These are phyloP conservation scores for Campoletis raptor DNA, from an alignment of 2,888 invertebrate species.

Conservation along the genomic window DNA sequence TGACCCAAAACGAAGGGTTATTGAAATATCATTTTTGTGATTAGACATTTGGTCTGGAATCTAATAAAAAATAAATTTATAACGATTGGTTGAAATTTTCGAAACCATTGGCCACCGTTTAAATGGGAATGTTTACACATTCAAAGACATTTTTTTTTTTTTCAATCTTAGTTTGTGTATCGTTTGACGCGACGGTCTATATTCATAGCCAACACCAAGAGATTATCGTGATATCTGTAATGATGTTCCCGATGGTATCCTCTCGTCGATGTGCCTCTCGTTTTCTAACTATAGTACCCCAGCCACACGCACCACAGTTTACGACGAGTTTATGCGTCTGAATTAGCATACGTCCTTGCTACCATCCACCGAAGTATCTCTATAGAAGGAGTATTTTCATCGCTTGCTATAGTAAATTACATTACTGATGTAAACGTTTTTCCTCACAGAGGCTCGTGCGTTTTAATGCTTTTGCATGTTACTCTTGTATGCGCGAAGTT, in stretches of 20 bases:
- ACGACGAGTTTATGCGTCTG: slow-evolving; percentile 69
- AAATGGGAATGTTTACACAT: not conserved
- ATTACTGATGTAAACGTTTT: slow-evolving; percentile 49
- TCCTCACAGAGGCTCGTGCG: slow-evolving; percentile 33
- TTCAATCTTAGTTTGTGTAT: not conserved
- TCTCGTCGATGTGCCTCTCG: slow-evolving; percentile 57
- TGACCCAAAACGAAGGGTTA: too few relatives aligned
- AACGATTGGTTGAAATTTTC: not conserved
- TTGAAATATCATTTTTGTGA: not conserved
- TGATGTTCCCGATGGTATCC: slow-evolving; percentile 58
- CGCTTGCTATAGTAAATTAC: slow-evolving; percentile 31
- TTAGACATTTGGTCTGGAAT: not conserved
- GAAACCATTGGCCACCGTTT: not conserved
- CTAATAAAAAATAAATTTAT: not conserved
- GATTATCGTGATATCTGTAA: slow-evolving; percentile 66
- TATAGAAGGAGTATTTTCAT: slow-evolving; percentile 45
- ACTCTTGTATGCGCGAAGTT: not conserved
- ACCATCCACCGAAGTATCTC: slow-evolving; percentile 57
- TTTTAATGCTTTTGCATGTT: slow-evolving; percentile 6
- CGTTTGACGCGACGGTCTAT: not conserved
- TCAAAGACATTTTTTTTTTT: not conserved
- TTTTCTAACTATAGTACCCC: slow-evolving; percentile 46
- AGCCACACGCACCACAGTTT: slow-evolving; percentile 58
- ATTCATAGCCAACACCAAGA: not conserved
- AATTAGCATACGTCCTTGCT: slow-evolving; percentile 75